Conservation (phyloP, 2,888 invertebrate genomes). For the Ophion ventricosus region DNA sequence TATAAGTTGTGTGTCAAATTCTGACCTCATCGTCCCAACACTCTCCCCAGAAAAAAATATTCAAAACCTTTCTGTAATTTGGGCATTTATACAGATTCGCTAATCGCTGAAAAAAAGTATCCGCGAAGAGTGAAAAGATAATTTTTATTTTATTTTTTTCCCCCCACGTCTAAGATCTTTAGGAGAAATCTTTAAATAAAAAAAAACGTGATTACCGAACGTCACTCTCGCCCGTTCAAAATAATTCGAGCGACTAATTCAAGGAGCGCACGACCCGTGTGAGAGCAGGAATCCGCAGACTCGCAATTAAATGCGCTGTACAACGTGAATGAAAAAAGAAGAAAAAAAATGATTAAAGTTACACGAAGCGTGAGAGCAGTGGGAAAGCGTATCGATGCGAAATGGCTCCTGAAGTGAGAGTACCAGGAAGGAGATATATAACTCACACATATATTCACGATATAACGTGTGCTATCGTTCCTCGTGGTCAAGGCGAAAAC, state of each 20-base stretch:
- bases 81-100: too few relatives aligned
- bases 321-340: conserved; percentile 23
- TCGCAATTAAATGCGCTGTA: conserved; percentile 46
- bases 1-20: too few relatives aligned
- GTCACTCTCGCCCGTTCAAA: too few relatives aligned
- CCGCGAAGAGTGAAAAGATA: too few relatives aligned
- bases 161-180: too few relatives aligned
- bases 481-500: conserved; percentile 66
- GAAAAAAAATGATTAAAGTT: conserved; percentile 41
- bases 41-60: too few relatives aligned
- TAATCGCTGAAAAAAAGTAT: too few relatives aligned
- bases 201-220: conserved; percentile 3
- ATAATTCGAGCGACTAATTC: conserved; percentile 48
- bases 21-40: too few relatives aligned
- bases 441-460: background rate
- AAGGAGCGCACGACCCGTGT: background rate
- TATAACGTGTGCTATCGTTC: conserved; percentile 29
- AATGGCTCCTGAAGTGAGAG: conserved; percentile 54
- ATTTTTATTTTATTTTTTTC: too few relatives aligned
- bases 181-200: too few relatives aligned
- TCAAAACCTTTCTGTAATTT: too few relatives aligned
- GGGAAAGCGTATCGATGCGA: conserved; percentile 60
- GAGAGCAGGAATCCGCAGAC: background rate
- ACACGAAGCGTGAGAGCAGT: conserved; percentile 19
- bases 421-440: conserved; percentile 32